phyloP scores from a whole-genome alignment of 1,140 invertebrate species.

The Eciton burchellii region DNA sequence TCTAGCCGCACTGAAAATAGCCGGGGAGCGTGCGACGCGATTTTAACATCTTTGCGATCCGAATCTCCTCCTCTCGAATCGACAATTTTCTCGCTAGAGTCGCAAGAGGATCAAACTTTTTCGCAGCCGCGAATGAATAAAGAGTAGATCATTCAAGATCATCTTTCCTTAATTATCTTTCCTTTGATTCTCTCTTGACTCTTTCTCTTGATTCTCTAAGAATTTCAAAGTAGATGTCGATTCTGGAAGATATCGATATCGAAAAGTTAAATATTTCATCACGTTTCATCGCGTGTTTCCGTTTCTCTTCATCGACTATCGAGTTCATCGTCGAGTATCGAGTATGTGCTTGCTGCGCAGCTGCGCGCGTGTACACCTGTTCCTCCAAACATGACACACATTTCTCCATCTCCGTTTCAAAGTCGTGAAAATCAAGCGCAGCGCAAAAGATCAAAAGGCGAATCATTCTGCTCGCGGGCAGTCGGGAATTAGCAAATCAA shows the following conservation, averaged over 20 bases:
- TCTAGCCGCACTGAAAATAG: background rate
- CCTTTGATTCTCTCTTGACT: too few species aligned
- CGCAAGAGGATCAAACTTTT: too few species aligned
- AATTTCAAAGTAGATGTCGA: background rate
- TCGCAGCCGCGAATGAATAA: too few species aligned
- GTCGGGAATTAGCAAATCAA: constrained; percentile 64
- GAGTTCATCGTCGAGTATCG: background rate
- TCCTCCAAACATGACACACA: background rate
- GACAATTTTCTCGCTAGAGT: too few species aligned
- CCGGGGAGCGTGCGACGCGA: background rate
- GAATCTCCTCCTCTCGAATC: background rate
- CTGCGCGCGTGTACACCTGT: background rate
- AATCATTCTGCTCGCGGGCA: constrained; percentile 54
- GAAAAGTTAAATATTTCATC: background rate
- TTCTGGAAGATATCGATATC: background rate
- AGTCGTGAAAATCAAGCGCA: constrained; percentile 49
- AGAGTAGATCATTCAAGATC: too few species aligned
- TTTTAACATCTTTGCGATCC: background rate
- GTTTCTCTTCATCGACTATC: too few species aligned
- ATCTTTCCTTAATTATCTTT: too few species aligned
- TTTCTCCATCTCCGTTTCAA: constrained; percentile 14
- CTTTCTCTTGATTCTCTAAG: background rate
- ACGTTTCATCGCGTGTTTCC: background rate
- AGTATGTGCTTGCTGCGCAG: background rate
- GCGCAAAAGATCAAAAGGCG: constrained; percentile 57